Evolutionary conservation across 2,888 invertebrate species (phyloP), one percentile per base, ranked within the genome.

Genomic region (Pachycephus smyrnensis): DNA sequence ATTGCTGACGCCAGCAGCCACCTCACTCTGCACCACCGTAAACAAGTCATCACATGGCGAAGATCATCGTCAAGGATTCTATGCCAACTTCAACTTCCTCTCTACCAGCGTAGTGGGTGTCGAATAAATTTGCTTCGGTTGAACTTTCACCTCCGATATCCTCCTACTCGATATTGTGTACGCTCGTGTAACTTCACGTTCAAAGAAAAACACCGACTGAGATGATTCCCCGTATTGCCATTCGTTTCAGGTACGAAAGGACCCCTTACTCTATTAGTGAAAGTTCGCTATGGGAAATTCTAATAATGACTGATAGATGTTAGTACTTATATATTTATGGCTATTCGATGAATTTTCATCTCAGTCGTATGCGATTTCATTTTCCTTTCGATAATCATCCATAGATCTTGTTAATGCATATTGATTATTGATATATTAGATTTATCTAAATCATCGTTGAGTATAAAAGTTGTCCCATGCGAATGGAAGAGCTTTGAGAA

Each of bases 1-100:
- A 89, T 85, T 89, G 89, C 90, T 91, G 90, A 90, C 90, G 87
- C 76, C 90, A 89, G 79, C 31, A 32, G 31, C 90, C 89, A 75
- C 90, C 90, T 4, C 87, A 90, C 80, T 91, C 91, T 55, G 91
- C 91, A 35, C 90, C 91, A 11, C 89, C 91, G 76, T 90, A 90
- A 73, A 71, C 36, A 75, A 74, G 69, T 35, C 1, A 6, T 69
- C 23, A 33, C 40, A 15, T 31, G 69, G 31, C 73, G 71, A 73
- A 71, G n/a, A 81, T 55, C 23, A 15, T 55, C 23, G 1, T 23
- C 23, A 55, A 55, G 55, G 9, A 55, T 23, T 55, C 23, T 55
- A 55, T 9, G 55, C 55, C 9, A 55, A 55, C 55, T 55, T 23
- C 23, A 23, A 23, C 23, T 55, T 55, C 23, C 55, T 23, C 55